Evolutionary conservation across 2,113 vertebrate species (phyloP), one percentile per base, ranked within the genome.

Genomic region (Apus apus): DNA sequence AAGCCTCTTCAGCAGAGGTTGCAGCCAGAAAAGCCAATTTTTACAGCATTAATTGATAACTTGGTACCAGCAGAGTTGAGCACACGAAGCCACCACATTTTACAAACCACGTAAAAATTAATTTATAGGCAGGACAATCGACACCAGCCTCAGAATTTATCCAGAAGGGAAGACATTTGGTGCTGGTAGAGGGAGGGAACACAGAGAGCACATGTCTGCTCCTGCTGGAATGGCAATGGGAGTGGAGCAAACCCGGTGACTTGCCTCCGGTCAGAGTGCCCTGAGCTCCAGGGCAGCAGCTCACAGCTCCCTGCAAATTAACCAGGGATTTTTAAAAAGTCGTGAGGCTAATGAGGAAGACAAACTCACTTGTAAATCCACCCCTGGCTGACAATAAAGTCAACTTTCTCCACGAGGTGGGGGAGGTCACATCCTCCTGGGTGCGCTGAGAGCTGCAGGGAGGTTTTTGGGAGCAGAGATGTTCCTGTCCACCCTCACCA

Each of bases 61-160:
- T 53, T 9, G 10, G 29, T 2, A 50, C 25, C 26, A 1, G 36
- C 16, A 10, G 26, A 54, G 38, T 1, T 3, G 29, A 61, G 6
- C 13, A 2, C 3, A 13, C 0, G 9, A 61, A 53, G 17, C 22
- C 61, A 29, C 29, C 8, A 0, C 19, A 0, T 19, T 38, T 54
- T 17, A 25, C 16, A 32, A 43, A 26, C 11, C 45, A 15, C 1
- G 7, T 17, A 6, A 67, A 56, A 30, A 60, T 17, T 3, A 27
- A 25, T 29, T 6, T 13, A 6, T 0, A 34, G 18, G 8, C 16
- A 22, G 25, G 40, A 25, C 34, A 22, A 34, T 10, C 22, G 2
- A n/a, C 13, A 7, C 9, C 51, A 32, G 43, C 6, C 26, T 29
- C 32, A 43, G 12, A 2, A 3, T 25, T n/a, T 15, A 23, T 54